Base-by-base conservation (phyloP, 2,113 vertebrate species). In the Zingel zingel region DNA sequence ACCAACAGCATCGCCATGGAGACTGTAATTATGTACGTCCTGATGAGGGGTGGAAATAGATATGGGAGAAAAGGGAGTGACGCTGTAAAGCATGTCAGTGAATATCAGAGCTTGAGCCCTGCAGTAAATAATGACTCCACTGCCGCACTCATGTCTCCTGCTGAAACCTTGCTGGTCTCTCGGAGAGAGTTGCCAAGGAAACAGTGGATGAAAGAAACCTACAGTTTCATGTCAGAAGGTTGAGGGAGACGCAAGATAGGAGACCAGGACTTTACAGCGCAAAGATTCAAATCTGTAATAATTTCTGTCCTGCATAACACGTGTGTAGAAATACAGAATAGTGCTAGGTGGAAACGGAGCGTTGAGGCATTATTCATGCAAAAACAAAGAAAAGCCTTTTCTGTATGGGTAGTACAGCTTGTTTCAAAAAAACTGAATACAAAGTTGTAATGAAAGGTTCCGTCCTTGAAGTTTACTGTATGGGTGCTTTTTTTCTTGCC, bases 181-280 rank as follows among this genome's bases (percentile, higher is more conserved):
- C 80, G 62, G 74, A 89, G 81, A 86, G 89, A 91, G 94, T 96
- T 95, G 90, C 92, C 95, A 92, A 91, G 94, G 94, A 94, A 94
- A 96, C 95, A 87, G 92, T 88, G 90, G 90, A 91, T 86, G 83
- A 91, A 91, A 91, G 89, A 90, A 90, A 93, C 90, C 85, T 70
- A 91, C 85, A 90, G 85, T 91, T 90, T 84, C 79, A 67, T 93
- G 88, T 93, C 87, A 90, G 86, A 77, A 83, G 87, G 89, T 90
- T 92, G 84, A 89, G 64, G 63, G 69, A 77, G 76, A 82, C 80
- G 53, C 77, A 39, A 82, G 80, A 86, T 71, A 77, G 82, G 69
- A 86, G 74, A 63, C 74, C 66, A 53, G 70, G 83, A 72, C 57
- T 81, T 70, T 57, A 69, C 56, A 58, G 51, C 64, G 43, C 65